phyloP scores from a whole-genome alignment of 2,113 vertebrate genomes.

The Ailuropoda melanoleuca region DNA sequence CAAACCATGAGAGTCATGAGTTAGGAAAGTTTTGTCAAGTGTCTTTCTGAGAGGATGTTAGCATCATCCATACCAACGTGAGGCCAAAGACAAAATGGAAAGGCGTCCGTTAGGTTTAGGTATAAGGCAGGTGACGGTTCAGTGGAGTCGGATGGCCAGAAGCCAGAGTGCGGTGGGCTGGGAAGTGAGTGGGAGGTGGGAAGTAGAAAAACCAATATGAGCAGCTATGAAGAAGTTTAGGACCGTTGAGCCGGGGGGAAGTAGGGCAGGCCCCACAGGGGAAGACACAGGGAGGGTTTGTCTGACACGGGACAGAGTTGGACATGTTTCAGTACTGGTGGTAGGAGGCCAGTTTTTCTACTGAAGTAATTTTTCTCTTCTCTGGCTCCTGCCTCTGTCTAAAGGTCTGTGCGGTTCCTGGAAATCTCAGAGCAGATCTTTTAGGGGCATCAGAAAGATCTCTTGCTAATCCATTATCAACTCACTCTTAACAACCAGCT shows the following conservation, averaged over 20 bases:
- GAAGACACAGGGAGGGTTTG: not conserved
- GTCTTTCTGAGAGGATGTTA: not conserved
- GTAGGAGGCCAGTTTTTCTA: not conserved
- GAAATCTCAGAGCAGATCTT: conserved; percentile 29
- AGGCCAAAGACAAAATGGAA: not conserved
- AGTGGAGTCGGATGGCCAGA: not conserved
- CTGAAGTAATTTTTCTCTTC: not conserved
- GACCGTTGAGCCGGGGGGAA: not conserved
- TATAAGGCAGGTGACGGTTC: not conserved
- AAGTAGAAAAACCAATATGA: not conserved
- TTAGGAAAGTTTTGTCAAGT: not conserved
- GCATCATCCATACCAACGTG: not conserved
- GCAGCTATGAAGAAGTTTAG: not conserved
- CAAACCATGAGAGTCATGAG: not conserved
- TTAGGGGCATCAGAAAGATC: not conserved
- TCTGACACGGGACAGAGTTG: not conserved
- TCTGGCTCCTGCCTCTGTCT: not conserved
- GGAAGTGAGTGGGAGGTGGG: not conserved
- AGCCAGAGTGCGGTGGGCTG: not conserved
- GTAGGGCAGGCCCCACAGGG: not conserved
- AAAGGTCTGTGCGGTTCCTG: conserved; percentile 15
- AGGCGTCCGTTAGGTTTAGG: not conserved
- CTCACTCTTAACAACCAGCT: not conserved
- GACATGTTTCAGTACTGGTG: not conserved
- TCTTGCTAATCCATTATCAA: not conserved